Conservation (phyloP, 2,113 vertebrate genomes). For the Saccopteryx leptura region DNA sequence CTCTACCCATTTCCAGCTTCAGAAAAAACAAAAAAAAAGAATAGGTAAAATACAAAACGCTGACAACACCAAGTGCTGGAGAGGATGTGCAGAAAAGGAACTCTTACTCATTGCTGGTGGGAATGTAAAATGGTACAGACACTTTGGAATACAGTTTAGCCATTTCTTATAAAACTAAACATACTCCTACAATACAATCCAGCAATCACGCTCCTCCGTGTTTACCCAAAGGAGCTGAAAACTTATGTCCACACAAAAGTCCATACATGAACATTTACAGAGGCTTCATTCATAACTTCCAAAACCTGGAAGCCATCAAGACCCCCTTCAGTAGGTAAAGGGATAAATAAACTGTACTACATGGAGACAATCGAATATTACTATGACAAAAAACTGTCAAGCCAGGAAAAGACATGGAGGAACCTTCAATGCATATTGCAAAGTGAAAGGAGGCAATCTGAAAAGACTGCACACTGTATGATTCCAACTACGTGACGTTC, state of each 20-base stretch:
- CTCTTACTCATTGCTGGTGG: neutral
- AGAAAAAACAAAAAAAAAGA: too few species aligned
- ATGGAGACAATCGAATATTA: neutral
- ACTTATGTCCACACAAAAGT: neutral
- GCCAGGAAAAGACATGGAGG: neutral
- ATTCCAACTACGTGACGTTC: neutral
- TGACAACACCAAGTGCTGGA: neutral
- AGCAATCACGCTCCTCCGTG: neutral
- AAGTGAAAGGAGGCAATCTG: neutral
- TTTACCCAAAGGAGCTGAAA: neutral
- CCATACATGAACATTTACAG: neutral
- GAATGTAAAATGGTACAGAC: neutral
- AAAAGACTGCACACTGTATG: neutral
- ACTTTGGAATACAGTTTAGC: neutral
- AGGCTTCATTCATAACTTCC: neutral
- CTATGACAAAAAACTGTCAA: neutral
- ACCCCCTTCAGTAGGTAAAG: neutral
- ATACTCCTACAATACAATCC: neutral
- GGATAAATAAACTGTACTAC: neutral
- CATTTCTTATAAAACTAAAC: slow-evolving; percentile 1
- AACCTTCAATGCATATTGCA: neutral
- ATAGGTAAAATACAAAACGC: neutral
- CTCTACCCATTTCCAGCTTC: too few species aligned
- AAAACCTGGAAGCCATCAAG: neutral
- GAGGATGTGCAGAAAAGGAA: neutral